Evolutionary conservation across 2,888 invertebrate species (phyloP).

Genomic region (Boloria euphrosyne): DNA sequence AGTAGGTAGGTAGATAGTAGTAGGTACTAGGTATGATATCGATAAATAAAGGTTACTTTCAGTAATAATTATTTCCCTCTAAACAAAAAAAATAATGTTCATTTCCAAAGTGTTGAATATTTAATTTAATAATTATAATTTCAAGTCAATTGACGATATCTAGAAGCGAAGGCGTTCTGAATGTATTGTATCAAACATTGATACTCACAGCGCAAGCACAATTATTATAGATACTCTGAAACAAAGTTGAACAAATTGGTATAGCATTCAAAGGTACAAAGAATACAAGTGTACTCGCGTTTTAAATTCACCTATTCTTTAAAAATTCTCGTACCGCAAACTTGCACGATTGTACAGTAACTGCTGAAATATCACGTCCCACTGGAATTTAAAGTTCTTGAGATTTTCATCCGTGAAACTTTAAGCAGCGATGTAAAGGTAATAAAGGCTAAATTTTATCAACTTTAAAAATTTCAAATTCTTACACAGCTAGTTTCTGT

Average conservation of each 20-base stretch:
- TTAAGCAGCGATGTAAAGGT: conserved; percentile 40
- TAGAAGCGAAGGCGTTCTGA: too few relatives aligned
- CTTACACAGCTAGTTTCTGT: conserved; percentile 21
- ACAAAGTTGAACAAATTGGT: conserved; percentile 20
- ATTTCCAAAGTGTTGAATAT: too few relatives aligned
- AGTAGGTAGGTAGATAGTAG: background rate
- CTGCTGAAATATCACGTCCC: conserved; percentile 43
- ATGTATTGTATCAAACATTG: too few relatives aligned
- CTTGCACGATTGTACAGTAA: conserved; percentile 33
- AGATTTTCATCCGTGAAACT: conserved; percentile 43
- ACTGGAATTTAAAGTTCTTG: conserved; percentile 40
- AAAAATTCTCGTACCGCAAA: conserved; percentile 33
- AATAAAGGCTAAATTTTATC: conserved; percentile 42
- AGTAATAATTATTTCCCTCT: too few relatives aligned
- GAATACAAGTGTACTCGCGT: conserved; percentile 24
- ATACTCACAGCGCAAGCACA: background rate
- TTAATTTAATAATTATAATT: too few relatives aligned
- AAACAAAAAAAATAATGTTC: too few relatives aligned
- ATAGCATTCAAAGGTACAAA: conserved; percentile 25
- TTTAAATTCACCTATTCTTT: conserved; percentile 37
- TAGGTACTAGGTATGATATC: background rate
- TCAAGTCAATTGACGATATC: too few relatives aligned
- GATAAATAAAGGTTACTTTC: background rate
- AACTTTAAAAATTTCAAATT: conserved; percentile 39
- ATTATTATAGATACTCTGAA: background rate